A percentile compares a stretch with the other conserved stretches of the same genome.
These are phyloP conservation scores for Melieria picta DNA, from an alignment of 2,888 invertebrate species.

Conservation along the genomic window DNA sequence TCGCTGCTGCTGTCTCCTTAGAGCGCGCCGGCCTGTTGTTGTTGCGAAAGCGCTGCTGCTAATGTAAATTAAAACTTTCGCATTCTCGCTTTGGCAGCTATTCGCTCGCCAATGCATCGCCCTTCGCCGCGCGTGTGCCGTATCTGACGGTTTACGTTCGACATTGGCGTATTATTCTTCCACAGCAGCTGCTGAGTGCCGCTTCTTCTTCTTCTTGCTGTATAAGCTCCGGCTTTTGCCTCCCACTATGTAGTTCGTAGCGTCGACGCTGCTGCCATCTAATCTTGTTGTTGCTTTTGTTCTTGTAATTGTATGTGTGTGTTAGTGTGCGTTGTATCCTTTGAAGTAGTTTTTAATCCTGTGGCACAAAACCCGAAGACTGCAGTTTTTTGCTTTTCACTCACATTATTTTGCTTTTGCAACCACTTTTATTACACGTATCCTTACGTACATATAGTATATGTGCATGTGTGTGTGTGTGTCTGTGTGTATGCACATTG, in stretches of 20 bases:
- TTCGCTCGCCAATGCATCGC: background rate
- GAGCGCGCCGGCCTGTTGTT: background rate
- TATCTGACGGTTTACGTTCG: no score
- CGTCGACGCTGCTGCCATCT: no score
- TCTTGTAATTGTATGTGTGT: background rate
- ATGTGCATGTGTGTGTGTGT: background rate
- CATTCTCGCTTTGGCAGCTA: slow-evolving; percentile 2
- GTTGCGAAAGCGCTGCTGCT: background rate
- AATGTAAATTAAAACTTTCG: slow-evolving; percentile 19
- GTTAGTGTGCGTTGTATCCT: slow-evolving; percentile 16
- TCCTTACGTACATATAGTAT: background rate
- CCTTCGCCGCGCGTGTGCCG: background rate
- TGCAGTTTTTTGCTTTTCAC: slow-evolving; percentile 2
- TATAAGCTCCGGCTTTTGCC: no score
- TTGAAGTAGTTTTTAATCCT: slow-evolving; percentile 43
- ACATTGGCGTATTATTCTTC: no score
- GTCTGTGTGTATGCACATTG: background rate
- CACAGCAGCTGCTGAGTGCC: no score
- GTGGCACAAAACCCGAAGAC: slow-evolving; percentile 1
- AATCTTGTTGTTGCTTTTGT: no score
- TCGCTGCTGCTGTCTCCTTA: background rate
- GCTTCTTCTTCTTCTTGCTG: no score
- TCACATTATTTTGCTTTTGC: background rate
- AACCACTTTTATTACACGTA: background rate
- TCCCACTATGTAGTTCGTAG: no score